phyloP scores from a whole-genome alignment of 2,113 vertebrate species.

The Ellobius talpinus region DNA sequence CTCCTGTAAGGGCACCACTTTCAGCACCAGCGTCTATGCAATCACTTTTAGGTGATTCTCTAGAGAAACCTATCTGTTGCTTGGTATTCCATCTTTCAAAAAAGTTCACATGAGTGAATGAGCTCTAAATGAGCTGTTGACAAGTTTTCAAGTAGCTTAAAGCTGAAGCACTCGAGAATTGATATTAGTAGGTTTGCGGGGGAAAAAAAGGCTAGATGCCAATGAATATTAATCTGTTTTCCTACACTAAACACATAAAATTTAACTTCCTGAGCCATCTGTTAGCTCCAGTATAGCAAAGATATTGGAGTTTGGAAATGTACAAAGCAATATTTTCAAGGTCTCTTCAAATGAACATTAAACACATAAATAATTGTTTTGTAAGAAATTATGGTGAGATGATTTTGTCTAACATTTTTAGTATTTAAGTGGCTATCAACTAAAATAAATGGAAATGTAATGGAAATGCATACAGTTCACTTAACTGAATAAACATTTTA shows the following conservation, averaged over 20 bases:
- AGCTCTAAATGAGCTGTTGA: neutral
- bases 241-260: neutral
- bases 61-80: neutral
- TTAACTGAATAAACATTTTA: conserved; percentile 8
- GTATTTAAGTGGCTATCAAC: conserved; percentile 16
- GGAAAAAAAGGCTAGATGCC: neutral
- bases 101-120: neutral
- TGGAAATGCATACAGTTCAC: neutral
- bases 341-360: conserved; percentile 38
- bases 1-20: neutral
- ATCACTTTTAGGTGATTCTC: neutral
- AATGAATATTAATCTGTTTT: conserved; percentile 41
- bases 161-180: neutral
- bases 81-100: neutral
- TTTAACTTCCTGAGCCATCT: conserved; percentile 52
- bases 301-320: neutral
- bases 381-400: neutral
- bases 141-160: neutral
- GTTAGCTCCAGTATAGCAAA: neutral
- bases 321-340: neutral
- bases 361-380: neutral
- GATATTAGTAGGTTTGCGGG: neutral
- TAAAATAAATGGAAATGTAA: conserved; percentile 21
- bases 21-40: neutral
- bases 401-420: neutral